phyloP scores from a whole-genome alignment of 2,113 vertebrate species.

The Pungitius pungitius region DNA sequence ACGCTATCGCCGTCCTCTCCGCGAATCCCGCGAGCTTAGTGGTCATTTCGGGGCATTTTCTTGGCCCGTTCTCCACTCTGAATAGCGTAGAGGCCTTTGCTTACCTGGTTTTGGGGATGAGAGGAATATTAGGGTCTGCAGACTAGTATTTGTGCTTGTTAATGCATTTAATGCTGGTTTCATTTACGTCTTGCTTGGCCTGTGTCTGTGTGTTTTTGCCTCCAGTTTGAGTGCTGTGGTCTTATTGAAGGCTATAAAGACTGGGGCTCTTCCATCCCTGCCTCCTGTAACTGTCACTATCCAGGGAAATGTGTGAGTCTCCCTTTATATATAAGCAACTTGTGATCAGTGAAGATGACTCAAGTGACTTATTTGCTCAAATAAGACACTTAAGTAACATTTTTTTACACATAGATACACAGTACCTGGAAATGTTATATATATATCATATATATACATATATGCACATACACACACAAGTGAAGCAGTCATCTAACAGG shows the following conservation, averaged over 20 bases:
- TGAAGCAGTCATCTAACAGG: background rate
- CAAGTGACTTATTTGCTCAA: too few species aligned
- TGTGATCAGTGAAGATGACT: background rate
- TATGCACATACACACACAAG: background rate
- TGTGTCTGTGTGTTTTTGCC: constrained; percentile 29
- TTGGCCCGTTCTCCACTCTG: background rate
- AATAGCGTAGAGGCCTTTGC: background rate
- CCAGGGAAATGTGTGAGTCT: constrained; percentile 75
- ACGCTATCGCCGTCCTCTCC: background rate
- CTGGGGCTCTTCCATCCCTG: constrained; percentile 73
- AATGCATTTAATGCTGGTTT: background rate
- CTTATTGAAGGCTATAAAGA: constrained; percentile 76
- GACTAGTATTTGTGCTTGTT: background rate
- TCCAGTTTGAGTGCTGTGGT: constrained; percentile 75
- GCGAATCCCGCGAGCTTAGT: background rate
- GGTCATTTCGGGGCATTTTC: background rate
- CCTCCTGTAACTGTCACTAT: constrained; percentile 74
- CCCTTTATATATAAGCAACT: background rate
- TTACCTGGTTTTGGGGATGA: background rate
- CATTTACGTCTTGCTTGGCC: background rate
- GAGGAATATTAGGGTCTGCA: background rate
- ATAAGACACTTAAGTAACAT: background rate
- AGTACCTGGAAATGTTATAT: too few species aligned
- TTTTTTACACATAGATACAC: background rate
- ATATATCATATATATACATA: background rate